Base-by-base conservation (phyloP, 1,140 invertebrate species). In the Zaprionus ornatus region DNA sequence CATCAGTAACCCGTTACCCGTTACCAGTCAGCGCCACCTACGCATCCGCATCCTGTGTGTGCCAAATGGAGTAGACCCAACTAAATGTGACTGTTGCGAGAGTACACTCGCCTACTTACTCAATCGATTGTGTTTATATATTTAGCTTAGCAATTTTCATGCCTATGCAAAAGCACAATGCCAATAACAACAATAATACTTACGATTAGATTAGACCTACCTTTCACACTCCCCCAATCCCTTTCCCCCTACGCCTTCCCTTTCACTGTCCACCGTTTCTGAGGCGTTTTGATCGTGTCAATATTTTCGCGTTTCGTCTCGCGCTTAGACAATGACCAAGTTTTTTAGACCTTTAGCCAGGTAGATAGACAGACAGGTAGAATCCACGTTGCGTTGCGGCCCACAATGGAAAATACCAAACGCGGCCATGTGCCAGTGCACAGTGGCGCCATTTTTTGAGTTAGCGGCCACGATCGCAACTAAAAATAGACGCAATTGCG, bases 121-220 rank as follows among this genome's bases (percentile, higher is more conserved):
- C 29, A 62, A 56, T 55, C 52, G n/a, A 62, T 52, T 57, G 42
- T 77, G 60, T 71, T 66, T 68, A 54, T 88, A 83, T 87, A 83
- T 87, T 87, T 87, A 83, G 83, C 59, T 88, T 77, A 83, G 62
- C 63, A 82, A 87, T 87, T 87, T 72, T 87, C 84, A 87, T 83
- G 69, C 62, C 54, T 54, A 64, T 86, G 83, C 83, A 74, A 88
- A 83, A 74, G 64, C 50, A 80, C 75, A 77, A 74, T 68, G 60
- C 32, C 68, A 75, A 32, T 32, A 32, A 71, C 60, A 70, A 63
- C 29, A 61, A 32, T 23, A 56, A n/a, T 42, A 17, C 23, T 15
- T 23, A 37, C 29, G 37, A 21, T 69, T 40, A 54, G 35, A 61
- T 52, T 55, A 29, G 35, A 61, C 40, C 40, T 9, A 17, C n/a